These are phyloP conservation scores for Chaetura pelagica DNA, from an alignment of 2,113 vertebrate genomes.

Conservation along the genomic window DNA sequence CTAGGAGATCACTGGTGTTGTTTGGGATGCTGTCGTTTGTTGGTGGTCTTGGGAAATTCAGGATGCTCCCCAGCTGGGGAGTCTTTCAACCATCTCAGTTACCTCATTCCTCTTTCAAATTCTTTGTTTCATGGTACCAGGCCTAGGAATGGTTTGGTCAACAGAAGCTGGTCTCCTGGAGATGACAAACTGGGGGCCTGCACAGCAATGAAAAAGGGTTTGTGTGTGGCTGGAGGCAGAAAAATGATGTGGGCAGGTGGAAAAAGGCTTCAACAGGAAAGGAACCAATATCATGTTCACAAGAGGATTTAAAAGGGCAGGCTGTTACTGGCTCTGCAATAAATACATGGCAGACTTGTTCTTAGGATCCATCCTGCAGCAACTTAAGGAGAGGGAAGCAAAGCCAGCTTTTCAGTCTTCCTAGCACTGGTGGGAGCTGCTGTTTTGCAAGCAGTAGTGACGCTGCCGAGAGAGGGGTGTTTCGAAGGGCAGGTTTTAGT, in stretches of 20 bases:
- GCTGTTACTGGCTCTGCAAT: neutral
- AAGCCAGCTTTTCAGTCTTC: neutral
- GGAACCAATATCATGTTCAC: neutral
- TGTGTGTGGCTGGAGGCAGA: neutral
- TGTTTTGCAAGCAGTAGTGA: neutral
- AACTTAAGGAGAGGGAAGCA: neutral
- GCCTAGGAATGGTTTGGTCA: neutral
- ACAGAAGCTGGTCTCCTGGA: neutral
- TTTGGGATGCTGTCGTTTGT: neutral
- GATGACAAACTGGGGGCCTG: neutral
- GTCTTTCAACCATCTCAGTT: neutral
- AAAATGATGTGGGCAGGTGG: neutral
- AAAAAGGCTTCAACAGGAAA: neutral
- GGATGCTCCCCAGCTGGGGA: neutral
- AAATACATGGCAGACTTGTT: neutral
- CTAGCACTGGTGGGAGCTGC: accelerated
- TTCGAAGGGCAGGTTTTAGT: neutral
- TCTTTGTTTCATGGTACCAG: neutral
- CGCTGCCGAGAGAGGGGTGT: neutral
- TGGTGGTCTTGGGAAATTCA: neutral
- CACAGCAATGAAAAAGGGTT: neutral
- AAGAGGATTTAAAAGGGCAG: neutral
- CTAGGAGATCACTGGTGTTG: neutral
- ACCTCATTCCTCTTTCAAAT: neutral
- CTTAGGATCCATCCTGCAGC: neutral